Base-by-base conservation (phyloP, 2,888 invertebrate genomes). In the Drosophila quinaria region DNA sequence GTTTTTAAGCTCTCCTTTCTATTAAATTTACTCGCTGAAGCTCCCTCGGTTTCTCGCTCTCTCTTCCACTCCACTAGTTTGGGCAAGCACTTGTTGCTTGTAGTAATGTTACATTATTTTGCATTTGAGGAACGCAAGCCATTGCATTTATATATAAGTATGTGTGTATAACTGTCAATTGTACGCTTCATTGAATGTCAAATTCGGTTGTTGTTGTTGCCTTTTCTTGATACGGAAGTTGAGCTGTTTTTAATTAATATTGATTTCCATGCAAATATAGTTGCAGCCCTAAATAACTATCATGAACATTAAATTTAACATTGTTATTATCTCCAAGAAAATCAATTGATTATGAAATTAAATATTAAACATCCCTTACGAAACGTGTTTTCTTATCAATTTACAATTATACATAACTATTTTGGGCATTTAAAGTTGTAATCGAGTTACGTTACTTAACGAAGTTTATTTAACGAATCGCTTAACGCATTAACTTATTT, bases 111-210 rank as follows among this genome's bases (percentile, higher is more conserved):
- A 68, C 66, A 47, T 22, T 22, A 22, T 22, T 72, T 80, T 67
- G 66, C 61, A 72, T 61, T 22, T 22, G 22, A 22, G 22, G 3
- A 22, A 22, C 22, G 22, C 22, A 22, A 22, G 22, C 22, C 22
- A 22, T 22, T 80, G 68, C 73, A 78, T 25, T 17, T 44, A 33
- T 31, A 13, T 29, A 13, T 39, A 13, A 22, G 31, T 19, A 33
- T 51, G 17, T 44, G 52, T 37, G 42, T 58, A 33, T 31, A 54
- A 73, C 70, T 86, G 81, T 73, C 63, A 77, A 83, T 78, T 68
- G 81, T 70, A 70, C 60, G 81, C 85, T 87, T 84, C 74, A 84
- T 83, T 89, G 83, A 77, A 70, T 68, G 78, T 85, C 63, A 84
- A 68, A 85, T 59, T 52, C 51, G 41, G n/a, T 56, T 33, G 39